phyloP scores from a whole-genome alignment of 2,113 vertebrate genomes.

The sheep (Ovis aries) region DNA sequence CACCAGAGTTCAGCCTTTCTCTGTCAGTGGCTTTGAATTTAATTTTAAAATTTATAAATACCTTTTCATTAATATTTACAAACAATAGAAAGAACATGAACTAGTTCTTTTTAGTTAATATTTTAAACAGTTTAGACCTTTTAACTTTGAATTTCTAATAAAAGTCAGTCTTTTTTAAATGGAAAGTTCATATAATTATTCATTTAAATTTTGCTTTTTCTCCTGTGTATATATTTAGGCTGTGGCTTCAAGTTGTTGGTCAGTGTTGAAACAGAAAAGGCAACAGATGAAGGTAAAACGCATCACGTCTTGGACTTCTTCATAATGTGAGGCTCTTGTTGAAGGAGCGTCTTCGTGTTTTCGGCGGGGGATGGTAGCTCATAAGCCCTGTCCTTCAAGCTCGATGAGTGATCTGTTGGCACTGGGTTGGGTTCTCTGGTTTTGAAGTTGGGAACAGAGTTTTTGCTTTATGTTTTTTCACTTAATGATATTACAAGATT shows the following conservation, averaged over 20 bases:
- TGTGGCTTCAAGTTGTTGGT: constrained; percentile 97
- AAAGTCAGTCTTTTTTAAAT: background rate
- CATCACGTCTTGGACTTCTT: background rate
- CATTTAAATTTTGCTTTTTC: constrained; percentile 6
- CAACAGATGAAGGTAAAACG: constrained; percentile 92
- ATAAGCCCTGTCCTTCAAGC: background rate
- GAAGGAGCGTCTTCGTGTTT: background rate
- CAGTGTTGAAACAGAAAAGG: constrained; percentile 95
- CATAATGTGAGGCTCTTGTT: background rate
- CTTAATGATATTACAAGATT: background rate
- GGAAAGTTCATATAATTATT: background rate
- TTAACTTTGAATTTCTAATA: background rate
- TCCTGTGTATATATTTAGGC: constrained; percentile 80
- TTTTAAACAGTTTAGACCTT: background rate
- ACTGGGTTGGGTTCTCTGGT: background rate
- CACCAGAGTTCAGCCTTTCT: background rate
- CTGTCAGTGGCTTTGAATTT: background rate
- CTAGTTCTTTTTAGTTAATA: background rate
- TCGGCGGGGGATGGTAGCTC: background rate
- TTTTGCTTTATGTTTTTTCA: background rate
- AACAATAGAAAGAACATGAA: background rate
- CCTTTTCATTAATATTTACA: background rate
- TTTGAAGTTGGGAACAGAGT: background rate
- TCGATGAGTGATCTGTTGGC: background rate
- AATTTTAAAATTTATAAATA: constrained; percentile 23